Evolutionary conservation across 2,797 vertebrate genomes (phyloP).

Genomic region (Alectoris magna): DNA sequence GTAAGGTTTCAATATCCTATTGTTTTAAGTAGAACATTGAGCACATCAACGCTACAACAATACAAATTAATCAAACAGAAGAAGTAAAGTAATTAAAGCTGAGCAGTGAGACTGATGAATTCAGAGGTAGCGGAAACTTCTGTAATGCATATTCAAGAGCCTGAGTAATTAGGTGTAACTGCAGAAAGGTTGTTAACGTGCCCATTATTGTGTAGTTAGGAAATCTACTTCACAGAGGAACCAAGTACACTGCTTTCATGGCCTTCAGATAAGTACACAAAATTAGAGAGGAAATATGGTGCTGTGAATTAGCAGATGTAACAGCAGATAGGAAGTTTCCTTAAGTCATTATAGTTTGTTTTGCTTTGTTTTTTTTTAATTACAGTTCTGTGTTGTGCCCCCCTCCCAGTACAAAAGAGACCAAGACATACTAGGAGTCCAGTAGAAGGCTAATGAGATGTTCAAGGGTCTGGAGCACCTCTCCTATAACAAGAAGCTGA

Average conservation of each 20-base stretch:
- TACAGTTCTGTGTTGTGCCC: too few species aligned
- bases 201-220: neutral
- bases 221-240: neutral
- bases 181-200: neutral
- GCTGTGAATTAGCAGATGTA: neutral
- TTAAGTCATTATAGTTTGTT: neutral
- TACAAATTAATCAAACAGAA: conserved; percentile 56
- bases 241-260: neutral
- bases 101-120: neutral
- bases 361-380: too few species aligned
- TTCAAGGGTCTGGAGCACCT: too few species aligned
- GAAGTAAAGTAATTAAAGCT: conserved; percentile 43
- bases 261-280: neutral
- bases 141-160: conserved; percentile 28
- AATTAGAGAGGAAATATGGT: neutral
- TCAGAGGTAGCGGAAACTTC: conserved; percentile 1
- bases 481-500: too few species aligned
- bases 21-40: conserved; percentile 53
- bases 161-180: neutral
- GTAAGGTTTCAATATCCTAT: conserved; percentile 12
- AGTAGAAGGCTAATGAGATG: too few species aligned
- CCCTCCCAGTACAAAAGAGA: too few species aligned
- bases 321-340: neutral
- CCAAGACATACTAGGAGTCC: too few species aligned
- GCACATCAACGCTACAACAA: conserved; percentile 8